Conservation (phyloP, 2,888 invertebrate species). For the Cordylochernes scorpioides region DNA sequence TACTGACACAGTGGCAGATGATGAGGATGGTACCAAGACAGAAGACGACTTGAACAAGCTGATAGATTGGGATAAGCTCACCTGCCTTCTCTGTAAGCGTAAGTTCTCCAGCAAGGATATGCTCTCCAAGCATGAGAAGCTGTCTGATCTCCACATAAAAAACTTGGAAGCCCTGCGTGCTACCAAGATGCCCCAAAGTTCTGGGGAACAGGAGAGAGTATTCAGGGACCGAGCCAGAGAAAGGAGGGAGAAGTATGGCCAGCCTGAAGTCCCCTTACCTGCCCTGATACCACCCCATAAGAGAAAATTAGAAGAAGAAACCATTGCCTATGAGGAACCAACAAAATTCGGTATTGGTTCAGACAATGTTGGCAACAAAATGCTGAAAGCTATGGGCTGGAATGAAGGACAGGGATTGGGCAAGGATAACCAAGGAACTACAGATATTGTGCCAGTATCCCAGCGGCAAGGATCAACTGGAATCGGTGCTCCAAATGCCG, state of each 20-base stretch:
- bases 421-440: slow-evolving; percentile 66
- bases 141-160: slow-evolving; percentile 68
- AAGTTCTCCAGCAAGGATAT: slow-evolving; percentile 73
- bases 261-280: slow-evolving; percentile 40
- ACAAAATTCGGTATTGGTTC: too few species aligned
- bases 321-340: too few species aligned
- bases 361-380: slow-evolving; percentile 77
- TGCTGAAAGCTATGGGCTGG: slow-evolving; percentile 98
- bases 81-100: slow-evolving; percentile 78
- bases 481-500: too few species aligned
- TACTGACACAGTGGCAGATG: slow-evolving; percentile 25
- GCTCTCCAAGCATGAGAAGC: slow-evolving; percentile 55
- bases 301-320: too few species aligned
- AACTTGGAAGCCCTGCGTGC: too few species aligned
- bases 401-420: slow-evolving; percentile 86
- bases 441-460: slow-evolving; percentile 71
- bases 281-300: too few species aligned
- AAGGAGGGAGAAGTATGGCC: slow-evolving; percentile 68
- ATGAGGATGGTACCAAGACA: slow-evolving; percentile 16
- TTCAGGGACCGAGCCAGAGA: slow-evolving; percentile 93
- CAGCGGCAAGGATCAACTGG: too few species aligned
- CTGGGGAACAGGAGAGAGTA: slow-evolving; percentile 15
- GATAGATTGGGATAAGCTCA: slow-evolving; percentile 57
- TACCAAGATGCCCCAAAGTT: too few species aligned
- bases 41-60: slow-evolving; percentile 20